A percentile compares a stretch with the other conserved stretches of the same genome.
Evolutionary conservation across 2,797 vertebrate species (phyloP).

Genomic region (Hemitrygon akajei): DNA sequence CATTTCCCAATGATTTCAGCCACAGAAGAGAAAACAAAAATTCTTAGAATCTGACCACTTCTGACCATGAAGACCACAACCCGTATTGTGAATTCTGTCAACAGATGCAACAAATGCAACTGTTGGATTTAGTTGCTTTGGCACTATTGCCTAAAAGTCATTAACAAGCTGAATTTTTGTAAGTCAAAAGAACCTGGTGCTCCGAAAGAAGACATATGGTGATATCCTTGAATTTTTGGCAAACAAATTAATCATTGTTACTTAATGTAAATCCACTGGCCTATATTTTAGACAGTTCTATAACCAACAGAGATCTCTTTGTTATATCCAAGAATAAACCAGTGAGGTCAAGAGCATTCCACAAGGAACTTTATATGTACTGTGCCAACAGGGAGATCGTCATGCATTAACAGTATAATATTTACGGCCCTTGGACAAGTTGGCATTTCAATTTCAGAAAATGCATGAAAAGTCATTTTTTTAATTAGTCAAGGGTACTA

Average conservation of each 20-base stretch:
- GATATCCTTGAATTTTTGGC: neutral
- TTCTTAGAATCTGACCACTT: no score
- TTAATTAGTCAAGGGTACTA: neutral
- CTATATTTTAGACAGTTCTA: neutral
- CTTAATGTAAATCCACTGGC: neutral
- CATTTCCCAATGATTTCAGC: neutral
- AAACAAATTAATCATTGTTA: neutral
- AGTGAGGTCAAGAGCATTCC: neutral
- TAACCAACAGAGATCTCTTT: neutral
- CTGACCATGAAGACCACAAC: no score
- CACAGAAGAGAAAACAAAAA: neutral
- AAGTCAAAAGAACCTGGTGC: neutral
- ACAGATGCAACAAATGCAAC: no score
- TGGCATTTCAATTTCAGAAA: neutral
- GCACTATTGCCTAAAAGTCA: neutral
- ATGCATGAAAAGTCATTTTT: neutral
- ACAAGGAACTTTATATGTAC: neutral
- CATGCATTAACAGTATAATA: neutral
- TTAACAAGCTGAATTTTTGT: neutral
- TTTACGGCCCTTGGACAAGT: neutral
- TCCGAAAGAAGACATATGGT: neutral
- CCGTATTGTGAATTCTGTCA: no score
- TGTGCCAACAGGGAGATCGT: neutral
- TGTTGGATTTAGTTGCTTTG: neutral
- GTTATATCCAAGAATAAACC: neutral